Base-by-base conservation (phyloP, 2,113 vertebrate genomes). In the Columbina picui region DNA sequence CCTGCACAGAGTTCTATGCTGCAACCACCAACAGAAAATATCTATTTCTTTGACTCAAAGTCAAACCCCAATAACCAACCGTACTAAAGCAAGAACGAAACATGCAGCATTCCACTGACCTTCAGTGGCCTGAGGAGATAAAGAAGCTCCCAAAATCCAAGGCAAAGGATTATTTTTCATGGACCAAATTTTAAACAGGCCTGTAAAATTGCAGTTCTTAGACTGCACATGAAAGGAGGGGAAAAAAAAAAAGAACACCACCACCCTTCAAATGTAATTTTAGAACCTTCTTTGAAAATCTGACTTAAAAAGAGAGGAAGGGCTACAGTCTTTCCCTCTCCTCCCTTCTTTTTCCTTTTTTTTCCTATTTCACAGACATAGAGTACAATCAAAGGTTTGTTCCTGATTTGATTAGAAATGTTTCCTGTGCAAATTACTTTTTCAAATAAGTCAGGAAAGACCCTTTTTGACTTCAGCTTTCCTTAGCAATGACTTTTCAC, bases 261-360 rank as follows among this genome's bases (percentile, higher is more conserved):
- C 17, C 7, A 68, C 57, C 6, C 8, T 15, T 61, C 22, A 86
- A 79, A 84, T 43, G 41, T 38, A 55, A 59, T 93, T 92, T 93
- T 39, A 61, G 29, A 86, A 50, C 10, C 30, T 61, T 61, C 70
- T 90, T 92, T 90, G 76, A 94, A 95, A 94, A 65, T 67, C 22
- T 55, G 17, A 5, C 50, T 90, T 94, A 11, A 84, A 93, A 92
- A 47, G 36, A 80, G 55, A 50, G 13, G 14, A 55, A 89, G 3
- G 19, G 64, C 59, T 81, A 43, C 30, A 64, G 30, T 59, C 56
- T 65, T 30, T 5, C 12, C 25, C 26, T 53, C 22, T 70, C 38
- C 30, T 78, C 20, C 19, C 3, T 8, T 4, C 36, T 29, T n/a
- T 83, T 60, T 68, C 14, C 20, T 7, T 43, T 73, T 71, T 79